phyloP scores from a whole-genome alignment of 2,888 invertebrate species.

The Gymnoscelis rufifasciata region DNA sequence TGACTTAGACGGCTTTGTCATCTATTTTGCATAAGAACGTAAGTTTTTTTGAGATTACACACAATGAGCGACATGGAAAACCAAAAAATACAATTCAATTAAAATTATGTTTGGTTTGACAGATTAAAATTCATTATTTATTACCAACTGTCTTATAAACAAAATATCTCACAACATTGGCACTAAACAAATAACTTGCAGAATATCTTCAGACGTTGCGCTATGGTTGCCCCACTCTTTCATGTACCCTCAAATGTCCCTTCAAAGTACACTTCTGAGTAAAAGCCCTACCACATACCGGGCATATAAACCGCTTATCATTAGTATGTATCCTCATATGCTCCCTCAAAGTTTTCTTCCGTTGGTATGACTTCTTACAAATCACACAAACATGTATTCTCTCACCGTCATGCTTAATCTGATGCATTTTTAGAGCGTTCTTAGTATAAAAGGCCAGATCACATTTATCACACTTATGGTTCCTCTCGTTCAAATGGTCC shows the following conservation, averaged over 20 bases:
- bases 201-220: slow-evolving; percentile 32
- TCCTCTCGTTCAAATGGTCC: slow-evolving; percentile 68
- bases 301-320: slow-evolving; percentile 66
- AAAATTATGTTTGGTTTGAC: too few relatives aligned
- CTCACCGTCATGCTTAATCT: slow-evolving; percentile 77
- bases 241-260: slow-evolving; percentile 67
- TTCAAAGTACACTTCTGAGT: slow-evolving; percentile 72
- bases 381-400: slow-evolving; percentile 72
- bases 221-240: slow-evolving; percentile 43
- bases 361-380: slow-evolving; percentile 72
- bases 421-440: slow-evolving; percentile 77
- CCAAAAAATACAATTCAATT: too few relatives aligned
- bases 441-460: slow-evolving; percentile 75
- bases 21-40: too few relatives aligned
- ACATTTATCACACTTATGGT: slow-evolving; percentile 73
- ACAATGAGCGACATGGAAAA: too few relatives aligned
- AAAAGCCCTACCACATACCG: slow-evolving; percentile 67
- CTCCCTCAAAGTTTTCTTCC: slow-evolving; percentile 64
- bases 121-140: too few relatives aligned
- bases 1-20: too few relatives aligned
- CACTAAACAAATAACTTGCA: too few relatives aligned
- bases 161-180: too few relatives aligned
- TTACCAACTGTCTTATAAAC: too few relatives aligned
- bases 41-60: too few relatives aligned
- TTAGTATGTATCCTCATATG: slow-evolving; percentile 70